Evolutionary conservation across 2,797 vertebrate genomes (phyloP).

Genomic region (Acanthurus tractus): DNA sequence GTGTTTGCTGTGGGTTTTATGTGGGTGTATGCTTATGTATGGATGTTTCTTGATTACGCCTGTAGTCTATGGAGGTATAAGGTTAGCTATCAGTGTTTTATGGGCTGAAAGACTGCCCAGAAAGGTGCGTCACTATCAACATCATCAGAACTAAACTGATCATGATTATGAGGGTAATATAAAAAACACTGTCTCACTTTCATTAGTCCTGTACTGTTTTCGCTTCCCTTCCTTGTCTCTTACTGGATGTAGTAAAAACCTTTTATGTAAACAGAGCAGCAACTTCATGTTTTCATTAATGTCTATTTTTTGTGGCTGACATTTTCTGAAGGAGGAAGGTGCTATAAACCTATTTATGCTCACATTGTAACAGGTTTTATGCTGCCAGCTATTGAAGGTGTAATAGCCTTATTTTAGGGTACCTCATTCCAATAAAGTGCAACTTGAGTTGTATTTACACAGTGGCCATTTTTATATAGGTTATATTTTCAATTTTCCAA

Average conservation of each 20-base stretch:
- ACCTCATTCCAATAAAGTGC: neutral
- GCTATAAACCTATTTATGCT: neutral
- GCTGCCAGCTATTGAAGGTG: neutral
- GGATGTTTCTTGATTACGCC: constrained; percentile 65
- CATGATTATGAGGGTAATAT: constrained; percentile 48
- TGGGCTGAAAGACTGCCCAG: constrained; percentile 53
- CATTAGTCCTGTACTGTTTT: constrained; percentile 30
- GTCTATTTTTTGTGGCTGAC: neutral
- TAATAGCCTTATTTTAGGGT: neutral
- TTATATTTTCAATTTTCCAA: neutral
- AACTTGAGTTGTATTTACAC: neutral
- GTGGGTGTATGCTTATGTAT: constrained; percentile 1
- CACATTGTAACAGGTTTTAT: neutral
- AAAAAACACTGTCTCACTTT: constrained; percentile 35
- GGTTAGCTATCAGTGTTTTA: constrained; percentile 54
- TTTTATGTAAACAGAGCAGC: constrained; percentile 8
- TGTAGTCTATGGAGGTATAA: constrained; percentile 56
- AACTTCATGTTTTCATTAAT: constrained; percentile 27
- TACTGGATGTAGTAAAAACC: constrained; percentile 14
- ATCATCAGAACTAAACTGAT: constrained; percentile 52
- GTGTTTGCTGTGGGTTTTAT: neutral
- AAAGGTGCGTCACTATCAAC: constrained; percentile 52
- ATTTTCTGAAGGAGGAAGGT: neutral
- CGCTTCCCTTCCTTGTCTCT: constrained; percentile 8
- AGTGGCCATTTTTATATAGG: neutral